Evolutionary conservation across 2,888 invertebrate species (phyloP).

Genomic region (Margaritifera margaritifera): DNA sequence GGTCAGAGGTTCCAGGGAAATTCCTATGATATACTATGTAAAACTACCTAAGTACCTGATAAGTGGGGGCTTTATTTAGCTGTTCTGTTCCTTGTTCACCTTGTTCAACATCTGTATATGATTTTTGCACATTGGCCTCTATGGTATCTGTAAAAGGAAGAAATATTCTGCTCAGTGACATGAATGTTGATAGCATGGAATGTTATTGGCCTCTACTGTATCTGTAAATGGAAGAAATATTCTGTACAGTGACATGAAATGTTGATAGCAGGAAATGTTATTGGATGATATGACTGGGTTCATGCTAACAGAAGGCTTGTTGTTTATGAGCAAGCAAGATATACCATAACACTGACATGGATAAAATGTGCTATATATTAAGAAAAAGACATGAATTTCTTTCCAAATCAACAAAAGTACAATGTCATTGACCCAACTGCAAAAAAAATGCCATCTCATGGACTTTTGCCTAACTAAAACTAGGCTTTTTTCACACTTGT

Average conservation of each 20-base stretch:
- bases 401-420: neutral
- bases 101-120: conserved; percentile 84
- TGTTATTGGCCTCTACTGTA: too few relatives aligned
- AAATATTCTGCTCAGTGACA: conserved; percentile 2
- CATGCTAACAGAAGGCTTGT: too few relatives aligned
- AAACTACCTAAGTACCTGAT: conserved; percentile 77
- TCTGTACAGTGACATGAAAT: too few relatives aligned
- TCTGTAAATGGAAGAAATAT: conserved; percentile 76
- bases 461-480: too few relatives aligned
- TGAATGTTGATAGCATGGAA: too few relatives aligned
- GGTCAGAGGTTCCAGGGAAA: neutral
- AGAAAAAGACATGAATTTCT: neutral
- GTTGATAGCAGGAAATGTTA: too few relatives aligned
- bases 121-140: conserved; percentile 85
- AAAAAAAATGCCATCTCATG: too few relatives aligned
- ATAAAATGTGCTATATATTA: neutral
- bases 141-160: conserved; percentile 81
- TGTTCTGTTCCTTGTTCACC: conserved; percentile 85
- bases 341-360: too few relatives aligned
- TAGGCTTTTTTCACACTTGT: too few relatives aligned
- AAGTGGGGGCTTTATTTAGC: conserved; percentile 85
- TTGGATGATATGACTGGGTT: too few relatives aligned
- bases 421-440: too few relatives aligned
- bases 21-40: neutral
- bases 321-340: too few relatives aligned